Conservation (phyloP, 92 coral and sea anemone species). For the Porites cylindrica region DNA sequence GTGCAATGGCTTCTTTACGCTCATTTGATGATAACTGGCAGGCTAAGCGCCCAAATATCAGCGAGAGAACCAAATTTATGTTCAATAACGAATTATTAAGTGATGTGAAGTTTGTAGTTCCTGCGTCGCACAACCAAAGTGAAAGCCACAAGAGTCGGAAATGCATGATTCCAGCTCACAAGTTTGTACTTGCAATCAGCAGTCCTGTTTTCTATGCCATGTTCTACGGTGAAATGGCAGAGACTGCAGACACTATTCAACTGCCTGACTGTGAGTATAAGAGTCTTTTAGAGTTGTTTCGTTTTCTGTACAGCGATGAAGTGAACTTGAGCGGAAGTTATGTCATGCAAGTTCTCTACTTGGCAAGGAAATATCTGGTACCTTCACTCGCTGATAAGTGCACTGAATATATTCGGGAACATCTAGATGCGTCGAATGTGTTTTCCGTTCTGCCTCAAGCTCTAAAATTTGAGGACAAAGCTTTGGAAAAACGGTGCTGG, state of each 20-base stretch:
- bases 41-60: background rate
- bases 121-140: background rate
- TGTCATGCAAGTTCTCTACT: background rate
- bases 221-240: background rate
- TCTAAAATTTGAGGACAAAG: too few relatives aligned
- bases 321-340: too few relatives aligned
- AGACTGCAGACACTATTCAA: background rate
- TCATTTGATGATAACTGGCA: background rate
- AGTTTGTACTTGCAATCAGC: too few relatives aligned
- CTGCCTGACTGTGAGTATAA: too few relatives aligned
- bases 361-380: background rate
- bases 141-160: background rate
- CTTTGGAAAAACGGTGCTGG: too few relatives aligned
- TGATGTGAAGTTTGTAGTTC: background rate
- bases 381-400: background rate
- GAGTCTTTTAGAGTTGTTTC: too few relatives aligned
- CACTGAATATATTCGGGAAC: background rate
- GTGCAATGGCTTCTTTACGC: too few relatives aligned
- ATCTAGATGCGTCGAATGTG: background rate
- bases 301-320: too few relatives aligned
- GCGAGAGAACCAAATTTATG: background rate
- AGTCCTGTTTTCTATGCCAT: background rate
- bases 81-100: background rate
- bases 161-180: too few relatives aligned
- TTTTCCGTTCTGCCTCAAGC: background rate